Conservation (phyloP, 2,113 vertebrate species). For the Tonatia bakeri region DNA sequence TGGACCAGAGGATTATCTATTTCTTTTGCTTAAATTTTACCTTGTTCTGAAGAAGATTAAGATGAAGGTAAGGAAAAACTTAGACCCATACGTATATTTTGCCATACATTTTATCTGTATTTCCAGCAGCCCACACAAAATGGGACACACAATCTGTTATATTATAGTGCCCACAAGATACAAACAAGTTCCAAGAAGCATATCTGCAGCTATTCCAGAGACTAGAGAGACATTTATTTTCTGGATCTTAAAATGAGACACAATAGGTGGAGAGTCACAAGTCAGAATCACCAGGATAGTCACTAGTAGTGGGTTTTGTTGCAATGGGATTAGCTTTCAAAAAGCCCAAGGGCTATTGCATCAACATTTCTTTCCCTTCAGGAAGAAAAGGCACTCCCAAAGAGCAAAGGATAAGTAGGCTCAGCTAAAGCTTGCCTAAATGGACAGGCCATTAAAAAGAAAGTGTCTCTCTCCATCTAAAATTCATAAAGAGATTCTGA, state of each 20-base stretch:
- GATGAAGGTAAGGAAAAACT: background rate
- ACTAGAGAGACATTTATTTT: background rate
- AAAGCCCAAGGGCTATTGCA: background rate
- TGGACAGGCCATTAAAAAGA: background rate
- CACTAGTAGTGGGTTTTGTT: background rate
- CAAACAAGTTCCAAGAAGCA: background rate
- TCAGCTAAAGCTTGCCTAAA: background rate
- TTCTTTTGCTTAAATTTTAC: background rate
- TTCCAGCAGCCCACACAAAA: conserved; percentile 2
- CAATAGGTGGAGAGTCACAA: background rate
- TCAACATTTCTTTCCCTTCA: background rate
- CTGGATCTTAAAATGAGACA: background rate
- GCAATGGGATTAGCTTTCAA: background rate
- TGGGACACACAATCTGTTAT: background rate
- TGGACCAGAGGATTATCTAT: background rate
- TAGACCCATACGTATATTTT: background rate
- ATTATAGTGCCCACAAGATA: background rate
- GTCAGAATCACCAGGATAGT: background rate
- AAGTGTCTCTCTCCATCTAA: background rate
- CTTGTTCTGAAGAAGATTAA: background rate
- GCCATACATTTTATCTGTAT: background rate
- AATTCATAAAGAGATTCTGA: background rate
- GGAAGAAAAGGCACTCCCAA: background rate
- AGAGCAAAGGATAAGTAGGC: background rate
- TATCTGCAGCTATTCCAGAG: background rate